Evolutionary conservation across 2,797 vertebrate genomes (phyloP), one percentile per base, ranked within the genome.

Genomic region (Sebastes jordani): DNA sequence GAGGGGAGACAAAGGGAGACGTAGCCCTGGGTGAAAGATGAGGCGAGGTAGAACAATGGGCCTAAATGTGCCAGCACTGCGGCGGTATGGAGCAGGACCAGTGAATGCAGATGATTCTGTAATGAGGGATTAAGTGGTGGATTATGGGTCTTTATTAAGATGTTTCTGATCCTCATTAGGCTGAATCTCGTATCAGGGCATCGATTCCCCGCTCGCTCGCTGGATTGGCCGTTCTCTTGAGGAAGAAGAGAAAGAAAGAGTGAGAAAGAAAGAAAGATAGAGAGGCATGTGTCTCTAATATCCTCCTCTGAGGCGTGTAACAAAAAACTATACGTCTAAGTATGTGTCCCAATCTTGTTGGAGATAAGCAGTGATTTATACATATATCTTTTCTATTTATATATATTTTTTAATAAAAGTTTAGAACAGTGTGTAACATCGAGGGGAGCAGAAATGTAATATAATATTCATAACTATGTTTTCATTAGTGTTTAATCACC

Each of bases 111-210:
- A 92, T 93, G 91, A 89, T 90, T 92, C 93, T 93, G 93, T 96
- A 96, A 95, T 95, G 94, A 95, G 93, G 95, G 94, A 95, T 96
- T 96, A 96, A 94, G 91, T 91, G 84, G 85, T 79, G 94, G 94
- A 95, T 96, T 96, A 95, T 74, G 91, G 93, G 93, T 90, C 93
- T 95, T 95, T 96, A 96, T 96, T 95, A 96, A 96, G 95, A 95
- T 95, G 93, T 95, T 95, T 94, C 92, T 95, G 93, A 95, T 95
- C 92, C 95, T 95, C 94, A 95, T 96, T 96, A 96, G 94, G 91
- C 88, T 86, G 81, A 89, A 91, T 92, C 91, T 92, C 78, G 86
- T 95, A 95, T 95, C 93, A 91, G 90, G 79, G 84, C 91, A 95
- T 96, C 84, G 92, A 95, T 95, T 95, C 90, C 78, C 84, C 71